Conservation (phyloP, 2,888 invertebrate species). For the Brenthis ino region DNA sequence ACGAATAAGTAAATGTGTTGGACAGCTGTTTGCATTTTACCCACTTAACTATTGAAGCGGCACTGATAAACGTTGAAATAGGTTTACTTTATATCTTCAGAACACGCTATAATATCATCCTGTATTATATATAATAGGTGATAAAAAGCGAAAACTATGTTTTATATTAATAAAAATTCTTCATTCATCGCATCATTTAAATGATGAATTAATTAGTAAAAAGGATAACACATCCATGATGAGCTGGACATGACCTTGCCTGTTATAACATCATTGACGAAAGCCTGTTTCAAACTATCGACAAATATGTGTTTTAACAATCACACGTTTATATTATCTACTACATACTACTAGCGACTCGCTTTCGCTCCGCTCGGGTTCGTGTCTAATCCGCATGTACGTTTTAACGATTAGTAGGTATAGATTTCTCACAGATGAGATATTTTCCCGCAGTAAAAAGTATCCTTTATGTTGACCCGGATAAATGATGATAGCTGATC, state of each 20-base stretch:
- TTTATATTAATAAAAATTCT: neutral
- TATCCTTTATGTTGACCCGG: too few relatives aligned
- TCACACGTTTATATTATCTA: neutral
- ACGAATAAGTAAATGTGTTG: too few relatives aligned
- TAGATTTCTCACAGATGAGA: too few relatives aligned
- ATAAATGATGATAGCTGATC: too few relatives aligned
- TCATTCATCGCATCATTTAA: neutral
- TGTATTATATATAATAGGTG: too few relatives aligned
- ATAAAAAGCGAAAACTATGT: neutral
- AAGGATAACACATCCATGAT: neutral
- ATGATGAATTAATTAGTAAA: neutral
- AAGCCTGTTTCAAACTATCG: constrained; percentile 5
- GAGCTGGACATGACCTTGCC: constrained; percentile 26
- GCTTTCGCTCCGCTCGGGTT: too few relatives aligned
- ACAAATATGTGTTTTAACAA: constrained; percentile 1
- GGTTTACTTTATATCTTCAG: neutral
- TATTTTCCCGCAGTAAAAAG: too few relatives aligned
- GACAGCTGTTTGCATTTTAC: too few relatives aligned
- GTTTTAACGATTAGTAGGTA: too few relatives aligned
- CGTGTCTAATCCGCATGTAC: too few relatives aligned
- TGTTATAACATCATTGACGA: constrained; percentile 18
- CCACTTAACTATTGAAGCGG: neutral
- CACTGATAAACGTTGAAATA: neutral
- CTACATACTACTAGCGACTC: too few relatives aligned
- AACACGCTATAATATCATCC: too few relatives aligned